These are phyloP conservation scores for Sigmodon hispidus DNA, from an alignment of 2,113 vertebrate genomes.

Conservation along the genomic window DNA sequence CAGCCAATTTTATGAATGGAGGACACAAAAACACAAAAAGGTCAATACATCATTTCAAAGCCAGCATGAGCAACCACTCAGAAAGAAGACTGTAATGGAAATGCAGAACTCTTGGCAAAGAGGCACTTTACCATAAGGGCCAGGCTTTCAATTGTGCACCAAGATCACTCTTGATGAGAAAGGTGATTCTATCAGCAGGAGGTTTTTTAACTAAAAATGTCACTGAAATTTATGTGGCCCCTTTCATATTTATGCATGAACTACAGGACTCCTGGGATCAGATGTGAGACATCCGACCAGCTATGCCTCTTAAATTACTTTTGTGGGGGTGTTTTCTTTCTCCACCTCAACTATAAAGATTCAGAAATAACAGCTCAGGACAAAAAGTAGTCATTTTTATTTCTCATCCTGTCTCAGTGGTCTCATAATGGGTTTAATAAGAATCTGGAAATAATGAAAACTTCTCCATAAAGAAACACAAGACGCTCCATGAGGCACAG, in stretches of 20 bases:
- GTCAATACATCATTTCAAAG: conserved; percentile 49
- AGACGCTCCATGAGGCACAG: not conserved
- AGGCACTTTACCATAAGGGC: not conserved
- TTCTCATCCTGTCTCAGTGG: conserved; percentile 71
- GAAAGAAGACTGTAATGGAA: conserved; percentile 59
- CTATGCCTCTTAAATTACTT: conserved; percentile 72
- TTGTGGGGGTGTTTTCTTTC: conserved; percentile 71
- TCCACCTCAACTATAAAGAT: conserved; percentile 71
- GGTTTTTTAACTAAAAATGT: conserved; percentile 66
- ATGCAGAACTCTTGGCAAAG: conserved; percentile 57
- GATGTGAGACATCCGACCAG: conserved; percentile 64
- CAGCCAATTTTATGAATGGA: conserved; percentile 47
- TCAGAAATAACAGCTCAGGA: conserved; percentile 68
- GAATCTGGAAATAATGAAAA: conserved; percentile 76
- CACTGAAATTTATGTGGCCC: conserved; percentile 58
- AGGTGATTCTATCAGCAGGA: conserved; percentile 66
- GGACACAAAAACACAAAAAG: conserved; percentile 53
- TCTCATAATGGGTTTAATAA: conserved; percentile 66
- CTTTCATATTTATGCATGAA: conserved; percentile 70
- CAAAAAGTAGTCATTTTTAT: conserved; percentile 74
- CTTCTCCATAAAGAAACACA: conserved; percentile 67
- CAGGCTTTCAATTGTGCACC: conserved; percentile 43
- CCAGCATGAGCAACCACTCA: conserved; percentile 45
- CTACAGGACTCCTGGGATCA: conserved; percentile 61
- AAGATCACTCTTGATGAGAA: conserved; percentile 51